Percentiles rank a stretch among this genome's conserved stretches.
Conservation (phyloP, 2,113 vertebrate species). For the Ceyx cyanopectus region DNA sequence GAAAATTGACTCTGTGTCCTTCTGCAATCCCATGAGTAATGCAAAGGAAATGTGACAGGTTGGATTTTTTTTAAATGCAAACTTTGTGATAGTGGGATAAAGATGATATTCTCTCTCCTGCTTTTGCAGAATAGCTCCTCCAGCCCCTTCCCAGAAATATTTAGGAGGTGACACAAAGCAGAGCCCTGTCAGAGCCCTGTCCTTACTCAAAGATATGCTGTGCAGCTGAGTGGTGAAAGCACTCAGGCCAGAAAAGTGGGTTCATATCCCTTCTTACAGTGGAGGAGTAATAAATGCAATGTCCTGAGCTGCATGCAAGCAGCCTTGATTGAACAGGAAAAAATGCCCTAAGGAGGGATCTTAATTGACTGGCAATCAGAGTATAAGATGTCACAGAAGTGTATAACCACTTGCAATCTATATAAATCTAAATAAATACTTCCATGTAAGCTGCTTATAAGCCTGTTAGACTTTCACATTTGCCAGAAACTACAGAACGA, state of each 20-base stretch:
- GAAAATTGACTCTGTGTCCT: not conserved
- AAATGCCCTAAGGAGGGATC: not conserved
- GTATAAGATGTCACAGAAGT: not conserved
- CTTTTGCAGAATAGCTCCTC: not conserved
- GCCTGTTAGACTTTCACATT: not conserved
- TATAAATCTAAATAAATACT: not conserved
- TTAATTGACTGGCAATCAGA: not conserved
- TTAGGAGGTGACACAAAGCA: rapidly evolving
- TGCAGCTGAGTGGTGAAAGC: not conserved
- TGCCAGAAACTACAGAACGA: not conserved
- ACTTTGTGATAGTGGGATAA: not conserved
- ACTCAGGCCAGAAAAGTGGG: not conserved
- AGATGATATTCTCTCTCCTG: not conserved
- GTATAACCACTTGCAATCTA: not conserved
- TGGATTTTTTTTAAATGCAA: not conserved
- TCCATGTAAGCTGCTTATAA: not conserved
- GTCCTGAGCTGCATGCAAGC: not conserved
- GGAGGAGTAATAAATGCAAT: not conserved
- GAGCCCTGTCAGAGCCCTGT: not conserved
- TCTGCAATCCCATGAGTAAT: not conserved
- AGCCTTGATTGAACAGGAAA: not conserved
- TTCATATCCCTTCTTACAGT: not conserved
- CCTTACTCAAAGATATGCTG: not conserved
- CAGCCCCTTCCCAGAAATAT: not conserved
- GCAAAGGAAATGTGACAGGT: not conserved